phyloP scores from a whole-genome alignment of 2,113 vertebrate genomes.

The Indicator indicator region DNA sequence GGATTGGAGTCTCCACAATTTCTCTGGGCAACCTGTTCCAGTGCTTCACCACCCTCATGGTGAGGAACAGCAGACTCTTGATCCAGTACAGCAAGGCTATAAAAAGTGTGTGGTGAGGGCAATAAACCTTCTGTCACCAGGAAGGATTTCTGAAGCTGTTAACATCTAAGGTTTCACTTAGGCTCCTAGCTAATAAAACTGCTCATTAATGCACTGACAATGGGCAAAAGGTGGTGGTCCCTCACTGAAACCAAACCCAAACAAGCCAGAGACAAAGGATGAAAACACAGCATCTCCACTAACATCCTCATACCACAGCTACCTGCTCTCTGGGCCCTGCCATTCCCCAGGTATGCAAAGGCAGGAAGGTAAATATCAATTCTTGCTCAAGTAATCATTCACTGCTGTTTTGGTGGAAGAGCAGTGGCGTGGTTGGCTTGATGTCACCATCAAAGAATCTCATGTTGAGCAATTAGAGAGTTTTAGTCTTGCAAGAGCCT shows the following conservation, averaged over 20 bases:
- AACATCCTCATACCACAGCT: neutral
- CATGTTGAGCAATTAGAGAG: slow-evolving; percentile 25
- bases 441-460: slow-evolving; percentile 29
- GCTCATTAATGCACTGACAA: neutral
- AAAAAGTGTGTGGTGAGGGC: neutral
- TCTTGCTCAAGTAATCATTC: slow-evolving; percentile 26
- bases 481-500: slow-evolving; percentile 25
- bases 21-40: no score
- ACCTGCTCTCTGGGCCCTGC: neutral
- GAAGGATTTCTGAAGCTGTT: neutral
- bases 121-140: neutral
- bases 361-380: neutral
- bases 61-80: neutral
- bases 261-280: neutral
- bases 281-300: neutral
- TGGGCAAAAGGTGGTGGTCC: neutral
- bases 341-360: neutral
- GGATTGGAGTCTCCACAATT: no score
- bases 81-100: neutral
- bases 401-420: neutral
- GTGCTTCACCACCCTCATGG: no score
- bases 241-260: neutral
- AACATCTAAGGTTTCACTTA: neutral
- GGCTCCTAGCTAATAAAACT: neutral
- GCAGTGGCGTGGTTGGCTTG: neutral